Evolutionary conservation across 2,888 invertebrate species (phyloP).

Genomic region (Nasonovia ribisnigri): DNA sequence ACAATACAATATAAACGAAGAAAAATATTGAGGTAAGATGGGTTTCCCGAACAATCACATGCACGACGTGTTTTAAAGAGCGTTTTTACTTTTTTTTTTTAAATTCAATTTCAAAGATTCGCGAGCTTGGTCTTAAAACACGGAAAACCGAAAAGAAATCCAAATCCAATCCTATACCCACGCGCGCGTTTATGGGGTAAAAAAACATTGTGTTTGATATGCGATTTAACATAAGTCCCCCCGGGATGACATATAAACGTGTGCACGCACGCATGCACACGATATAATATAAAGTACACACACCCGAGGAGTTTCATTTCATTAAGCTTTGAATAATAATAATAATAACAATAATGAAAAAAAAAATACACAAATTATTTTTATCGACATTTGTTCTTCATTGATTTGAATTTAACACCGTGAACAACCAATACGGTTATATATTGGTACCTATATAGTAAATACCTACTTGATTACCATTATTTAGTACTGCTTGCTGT

Average conservation of each 20-base stretch:
- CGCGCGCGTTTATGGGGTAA: not conserved
- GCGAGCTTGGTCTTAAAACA: not conserved
- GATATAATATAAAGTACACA: too few species aligned
- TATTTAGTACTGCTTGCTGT: not conserved
- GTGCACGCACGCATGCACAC: not conserved
- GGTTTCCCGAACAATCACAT: not conserved
- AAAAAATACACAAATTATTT: not conserved
- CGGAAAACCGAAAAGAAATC: not conserved
- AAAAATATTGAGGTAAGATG: not conserved
- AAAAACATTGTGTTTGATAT: slow-evolving; percentile 11
- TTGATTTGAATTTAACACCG: not conserved
- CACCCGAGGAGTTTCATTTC: slow-evolving; percentile 3
- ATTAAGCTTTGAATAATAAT: not conserved
- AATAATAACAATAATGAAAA: not conserved
- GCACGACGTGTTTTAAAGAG: not conserved
- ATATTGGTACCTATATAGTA: not conserved
- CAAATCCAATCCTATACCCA: not conserved
- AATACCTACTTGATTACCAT: too few species aligned
- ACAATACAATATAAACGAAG: not conserved
- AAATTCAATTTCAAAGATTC: not conserved
- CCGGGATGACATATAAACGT: not conserved
- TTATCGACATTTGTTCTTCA: not conserved
- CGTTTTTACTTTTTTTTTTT: not conserved
- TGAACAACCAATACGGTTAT: not conserved
- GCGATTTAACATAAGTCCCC: not conserved